phyloP scores from a whole-genome alignment of 2,888 invertebrate genomes.

The Poecilus cupreus region DNA sequence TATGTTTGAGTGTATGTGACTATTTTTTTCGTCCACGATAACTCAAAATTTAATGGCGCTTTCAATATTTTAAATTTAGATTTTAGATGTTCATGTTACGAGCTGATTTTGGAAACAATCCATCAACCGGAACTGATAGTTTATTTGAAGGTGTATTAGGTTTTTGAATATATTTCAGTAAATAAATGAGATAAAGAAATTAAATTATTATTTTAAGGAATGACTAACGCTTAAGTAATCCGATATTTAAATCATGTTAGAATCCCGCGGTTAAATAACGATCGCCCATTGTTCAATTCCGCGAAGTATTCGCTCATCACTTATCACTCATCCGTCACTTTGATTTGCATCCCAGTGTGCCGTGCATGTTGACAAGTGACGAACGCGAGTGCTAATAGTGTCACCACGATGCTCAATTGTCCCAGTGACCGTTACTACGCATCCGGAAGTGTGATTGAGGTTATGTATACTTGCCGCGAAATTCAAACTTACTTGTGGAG shows the following conservation, averaged over 20 bases:
- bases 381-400: not conserved
- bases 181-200: too few species aligned
- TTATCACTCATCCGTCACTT: slow-evolving; percentile 24
- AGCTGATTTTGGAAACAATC: too few species aligned
- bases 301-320: slow-evolving; percentile 28
- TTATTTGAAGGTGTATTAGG: too few species aligned
- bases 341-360: slow-evolving; percentile 11
- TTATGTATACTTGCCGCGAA: not conserved
- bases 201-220: too few species aligned
- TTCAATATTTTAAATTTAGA: too few species aligned
- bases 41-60: too few species aligned
- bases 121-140: too few species aligned
- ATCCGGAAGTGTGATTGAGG: slow-evolving; percentile 8
- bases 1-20: too few species aligned
- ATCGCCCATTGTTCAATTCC: slow-evolving; percentile 24
- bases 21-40: too few species aligned
- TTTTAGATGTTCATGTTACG: too few species aligned
- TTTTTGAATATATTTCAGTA: too few species aligned
- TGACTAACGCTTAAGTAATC: not conserved
- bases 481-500: not conserved
- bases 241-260: not conserved
- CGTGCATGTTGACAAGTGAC: slow-evolving; percentile 6
- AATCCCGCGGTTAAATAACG: slow-evolving; percentile 2
- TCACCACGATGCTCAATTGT: not conserved
- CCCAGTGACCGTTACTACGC: slow-evolving; percentile 10